Evolutionary conservation across 2,797 vertebrate genomes (phyloP), one percentile per base, ranked within the genome.

Genomic region (Cebuella pygmaea): DNA sequence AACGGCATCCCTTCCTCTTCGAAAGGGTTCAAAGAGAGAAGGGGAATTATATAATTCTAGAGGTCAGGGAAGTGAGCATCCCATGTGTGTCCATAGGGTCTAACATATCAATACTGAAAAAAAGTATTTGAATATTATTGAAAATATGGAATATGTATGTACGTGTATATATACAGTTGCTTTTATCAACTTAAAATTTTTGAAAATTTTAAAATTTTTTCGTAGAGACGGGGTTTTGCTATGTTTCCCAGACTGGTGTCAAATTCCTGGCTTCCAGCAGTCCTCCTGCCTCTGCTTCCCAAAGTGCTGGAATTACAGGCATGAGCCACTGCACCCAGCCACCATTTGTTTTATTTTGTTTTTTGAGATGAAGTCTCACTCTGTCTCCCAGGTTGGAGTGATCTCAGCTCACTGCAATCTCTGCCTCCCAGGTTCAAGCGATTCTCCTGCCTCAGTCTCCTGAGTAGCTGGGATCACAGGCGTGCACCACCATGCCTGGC

Each of bases 91-190:
- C 30, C 41, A 5, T 84, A 14, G 33, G 72, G 61, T 67, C 8
- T 83, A 24, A 4, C 1, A 30, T 50, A 14, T 52, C 7, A 50
- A 24, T 61, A 27, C 27, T 80, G 48, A n/a, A 15, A 46, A 41
- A 39, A 61, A 81, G 81, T 10, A 41, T 55, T 27, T 10, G n/a
- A 46, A 14, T 30, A 15, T 46, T 85, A 9, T n/a, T 64, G 61
- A 70, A 83, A 78, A 41, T 4, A 0, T 2, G 39, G 41, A 41
- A 14, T 17, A 0, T 48, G 4, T 26, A 7, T 83, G 2, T 26
- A 7, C 0, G 0, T 44, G 33, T 2, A 4, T 44, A 0, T 26
- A 5, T 59, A 1, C 33, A 46, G 13, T 36, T 46, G 19, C 30
- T 74, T 91, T 83, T 26, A 41, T 70, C 44, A 70, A 15, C 55